These are phyloP conservation scores for Hartigia nigra DNA, from an alignment of 2,888 invertebrate species.

Conservation along the genomic window DNA sequence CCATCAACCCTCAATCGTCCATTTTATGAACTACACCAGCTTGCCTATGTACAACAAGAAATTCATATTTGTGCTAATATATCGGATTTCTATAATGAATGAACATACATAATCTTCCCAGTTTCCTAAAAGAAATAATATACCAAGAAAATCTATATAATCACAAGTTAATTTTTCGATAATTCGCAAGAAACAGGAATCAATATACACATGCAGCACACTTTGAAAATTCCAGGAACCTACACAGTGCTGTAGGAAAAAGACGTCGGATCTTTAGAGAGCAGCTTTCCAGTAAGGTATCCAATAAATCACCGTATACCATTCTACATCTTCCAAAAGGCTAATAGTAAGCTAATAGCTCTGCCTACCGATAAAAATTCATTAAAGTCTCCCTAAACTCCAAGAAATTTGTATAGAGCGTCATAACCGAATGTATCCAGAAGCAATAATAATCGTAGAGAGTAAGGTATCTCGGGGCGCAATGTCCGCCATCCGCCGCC, in stretches of 20 bases:
- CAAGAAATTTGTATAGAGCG: background rate
- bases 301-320: background rate
- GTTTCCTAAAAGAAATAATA: background rate
- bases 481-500: conserved; percentile 3
- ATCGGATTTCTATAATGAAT: background rate
- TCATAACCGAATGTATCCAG: background rate
- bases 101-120: background rate
- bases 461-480: background rate
- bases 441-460: background rate
- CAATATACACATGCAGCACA: background rate
- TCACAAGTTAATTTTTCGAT: background rate
- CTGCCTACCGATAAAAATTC: background rate
- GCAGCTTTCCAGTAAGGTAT: background rate
- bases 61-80: background rate
- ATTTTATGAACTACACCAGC: background rate
- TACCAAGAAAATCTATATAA: background rate
- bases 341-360: background rate
- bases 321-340: background rate
- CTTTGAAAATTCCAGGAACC: background rate
- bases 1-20: background rate
- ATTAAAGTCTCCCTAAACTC: background rate
- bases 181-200: background rate
- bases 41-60: background rate
- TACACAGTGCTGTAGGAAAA: background rate
- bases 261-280: background rate